phyloP scores from a whole-genome alignment of 2,113 vertebrate genomes.

The Glaucidium brasilianum region DNA sequence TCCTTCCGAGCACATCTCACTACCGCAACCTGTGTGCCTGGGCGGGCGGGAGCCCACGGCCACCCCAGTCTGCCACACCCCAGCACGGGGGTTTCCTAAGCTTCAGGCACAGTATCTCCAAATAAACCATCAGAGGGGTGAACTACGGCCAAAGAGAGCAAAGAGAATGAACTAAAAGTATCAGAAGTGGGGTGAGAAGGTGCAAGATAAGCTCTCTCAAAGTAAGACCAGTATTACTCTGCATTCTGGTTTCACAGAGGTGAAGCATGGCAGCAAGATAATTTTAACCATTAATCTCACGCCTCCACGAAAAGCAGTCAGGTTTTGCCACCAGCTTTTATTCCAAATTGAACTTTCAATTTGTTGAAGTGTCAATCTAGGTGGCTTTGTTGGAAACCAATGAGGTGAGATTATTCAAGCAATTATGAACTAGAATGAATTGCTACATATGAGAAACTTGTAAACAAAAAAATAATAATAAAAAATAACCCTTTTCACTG shows the following conservation, averaged over 20 bases:
- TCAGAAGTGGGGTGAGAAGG: neutral
- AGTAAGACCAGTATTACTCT: neutral
- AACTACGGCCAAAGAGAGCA: neutral
- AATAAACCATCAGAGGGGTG: neutral
- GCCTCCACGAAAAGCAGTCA: neutral
- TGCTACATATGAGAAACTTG: constrained; percentile 3
- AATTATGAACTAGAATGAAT: constrained; percentile 51
- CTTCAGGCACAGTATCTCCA: neutral
- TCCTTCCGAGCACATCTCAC: too few relatives aligned
- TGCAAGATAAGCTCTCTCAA: neutral
- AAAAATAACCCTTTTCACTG: neutral
- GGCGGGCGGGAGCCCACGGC: neutral
- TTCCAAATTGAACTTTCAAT: constrained; percentile 50
- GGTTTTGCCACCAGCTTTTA: constrained; percentile 40
- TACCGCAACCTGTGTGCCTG: fast-evolving
- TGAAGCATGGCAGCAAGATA: neutral
- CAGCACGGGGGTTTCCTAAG: fast-evolving
- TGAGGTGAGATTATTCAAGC: constrained; percentile 25
- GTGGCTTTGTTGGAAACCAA: constrained; percentile 38
- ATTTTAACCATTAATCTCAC: neutral
- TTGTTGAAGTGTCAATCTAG: constrained; percentile 41
- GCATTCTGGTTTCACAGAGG: neutral
- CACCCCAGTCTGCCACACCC: fast-evolving
- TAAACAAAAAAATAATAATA: neutral
- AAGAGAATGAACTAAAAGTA: neutral